Percentiles rank a stretch among this genome's conserved stretches.
phyloP scores from a whole-genome alignment of 1,140 invertebrate species.

The Ostrea denselamellosa region DNA sequence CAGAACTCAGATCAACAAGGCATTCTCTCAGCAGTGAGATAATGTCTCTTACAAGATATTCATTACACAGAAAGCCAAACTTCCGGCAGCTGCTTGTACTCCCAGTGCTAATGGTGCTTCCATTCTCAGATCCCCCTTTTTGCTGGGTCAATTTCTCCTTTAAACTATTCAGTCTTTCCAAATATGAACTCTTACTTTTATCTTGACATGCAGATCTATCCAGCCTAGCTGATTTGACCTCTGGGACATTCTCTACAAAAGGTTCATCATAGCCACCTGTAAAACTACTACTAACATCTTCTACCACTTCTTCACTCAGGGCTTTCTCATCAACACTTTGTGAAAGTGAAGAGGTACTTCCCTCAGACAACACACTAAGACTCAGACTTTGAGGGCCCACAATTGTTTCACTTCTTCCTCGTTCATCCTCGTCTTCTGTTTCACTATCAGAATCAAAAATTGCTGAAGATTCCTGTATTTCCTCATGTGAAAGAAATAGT shows the following conservation, averaged over 20 bases:
- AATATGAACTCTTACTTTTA: not conserved
- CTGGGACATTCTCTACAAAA: conserved; percentile 59
- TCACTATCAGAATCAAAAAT: conserved; percentile 67
- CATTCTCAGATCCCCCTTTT: conserved; percentile 56
- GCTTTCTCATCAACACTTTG: conserved; percentile 27
- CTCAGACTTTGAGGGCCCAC: not conserved
- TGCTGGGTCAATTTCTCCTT: conserved; percentile 23
- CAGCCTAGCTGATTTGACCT: not conserved
- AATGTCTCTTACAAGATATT: conserved; percentile 76
- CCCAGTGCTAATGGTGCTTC: conserved; percentile 61
- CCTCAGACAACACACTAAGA: conserved; percentile 37
- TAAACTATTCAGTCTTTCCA: not conserved
- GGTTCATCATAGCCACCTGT: conserved; percentile 67
- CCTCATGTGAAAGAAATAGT: conserved; percentile 76
- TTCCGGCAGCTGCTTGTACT: conserved; percentile 59
- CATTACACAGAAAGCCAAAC: conserved; percentile 76
- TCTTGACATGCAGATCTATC: not conserved
- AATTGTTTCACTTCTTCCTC: not conserved
- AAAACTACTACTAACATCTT: not conserved
- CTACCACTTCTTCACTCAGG: conserved; percentile 7
- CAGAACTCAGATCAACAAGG: conserved; percentile 70
- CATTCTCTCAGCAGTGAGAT: conserved; percentile 73
- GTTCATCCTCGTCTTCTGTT: conserved; percentile 58
- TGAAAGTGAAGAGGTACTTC: conserved; percentile 44
- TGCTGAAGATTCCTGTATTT: conserved; percentile 69